Evolutionary conservation across 2,888 invertebrate genomes (phyloP), one percentile per base, ranked within the genome.

Genomic region (Athetis lepigone): DNA sequence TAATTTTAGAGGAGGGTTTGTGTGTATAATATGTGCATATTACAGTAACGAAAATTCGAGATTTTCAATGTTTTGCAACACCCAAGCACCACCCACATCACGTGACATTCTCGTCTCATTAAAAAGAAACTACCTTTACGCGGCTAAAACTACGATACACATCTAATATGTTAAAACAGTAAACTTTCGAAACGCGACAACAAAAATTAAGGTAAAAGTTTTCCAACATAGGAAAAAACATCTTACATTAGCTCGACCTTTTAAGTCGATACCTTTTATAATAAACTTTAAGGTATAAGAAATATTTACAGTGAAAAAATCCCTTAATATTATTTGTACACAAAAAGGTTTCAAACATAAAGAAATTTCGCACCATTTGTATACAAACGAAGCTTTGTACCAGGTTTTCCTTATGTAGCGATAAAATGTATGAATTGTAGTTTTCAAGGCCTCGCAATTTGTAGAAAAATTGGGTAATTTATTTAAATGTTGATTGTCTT

Each of bases 361-460:
- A 88, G 85, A 88, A 79, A 87, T 87, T 85, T 87, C 80, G 80
- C 84, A 63, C 83, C 85, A 88, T 88, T 88, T 85, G 84, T 82
- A 88, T 81, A 88, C 88, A 88, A 86, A 88, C 77, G 78, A 63
- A 33, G 64, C 64, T 67, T 57, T 62, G 62, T 68, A 42, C 40
- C 49, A 75, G 43, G 67, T 74, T 79, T 81, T 79, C 65, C 63
- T 45, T 58, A 52, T 62, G 63, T 71, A 46, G 70, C 51, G 78
- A 77, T 82, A 83, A 82, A 83, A 70, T 70, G 63, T 68, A 58
- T 75, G 64, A 83, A 81, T 79, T 81, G 75, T 75, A 68, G 77
- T 63, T 76, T 56, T n/a, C n/a, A n/a, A n/a, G n/a, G n/a, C n/a
- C n/a, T n/a, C n/a, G n/a, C n/a, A n/a, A n/a, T 29, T 13, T 4